Evolutionary conservation across 2,113 vertebrate species (phyloP).

Genomic region (Prunella himalayana): DNA sequence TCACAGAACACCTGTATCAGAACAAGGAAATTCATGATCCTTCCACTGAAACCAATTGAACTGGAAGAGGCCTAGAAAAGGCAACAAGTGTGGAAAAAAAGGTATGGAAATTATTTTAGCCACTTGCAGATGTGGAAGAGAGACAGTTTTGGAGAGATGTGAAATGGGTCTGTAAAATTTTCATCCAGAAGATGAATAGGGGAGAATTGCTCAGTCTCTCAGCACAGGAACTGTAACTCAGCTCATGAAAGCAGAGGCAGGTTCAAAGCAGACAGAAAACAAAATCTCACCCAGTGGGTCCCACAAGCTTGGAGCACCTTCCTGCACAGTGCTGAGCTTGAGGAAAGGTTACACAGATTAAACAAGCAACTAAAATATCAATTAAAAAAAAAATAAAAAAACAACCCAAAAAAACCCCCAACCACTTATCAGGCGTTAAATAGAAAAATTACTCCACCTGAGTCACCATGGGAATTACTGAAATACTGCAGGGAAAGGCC

Average conservation of each 20-base stretch:
- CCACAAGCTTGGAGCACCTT: background rate
- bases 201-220: background rate
- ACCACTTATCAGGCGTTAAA: background rate
- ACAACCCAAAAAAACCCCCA: background rate
- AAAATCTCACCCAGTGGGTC: background rate
- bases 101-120: background rate
- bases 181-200: background rate
- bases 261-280: background rate
- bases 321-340: background rate
- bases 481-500: background rate
- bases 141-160: background rate
- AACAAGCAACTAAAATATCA: background rate
- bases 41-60: background rate
- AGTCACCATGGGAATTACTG: background rate
- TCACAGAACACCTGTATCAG: background rate
- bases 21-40: background rate
- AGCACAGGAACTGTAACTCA: background rate
- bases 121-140: background rate
- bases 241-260: background rate
- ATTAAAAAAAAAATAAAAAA: background rate
- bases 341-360: background rate
- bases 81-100: background rate
- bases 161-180: background rate
- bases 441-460: background rate
- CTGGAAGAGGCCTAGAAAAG: background rate